phyloP scores from a whole-genome alignment of 1,140 invertebrate genomes.

The Belonocnema kinseyi region DNA sequence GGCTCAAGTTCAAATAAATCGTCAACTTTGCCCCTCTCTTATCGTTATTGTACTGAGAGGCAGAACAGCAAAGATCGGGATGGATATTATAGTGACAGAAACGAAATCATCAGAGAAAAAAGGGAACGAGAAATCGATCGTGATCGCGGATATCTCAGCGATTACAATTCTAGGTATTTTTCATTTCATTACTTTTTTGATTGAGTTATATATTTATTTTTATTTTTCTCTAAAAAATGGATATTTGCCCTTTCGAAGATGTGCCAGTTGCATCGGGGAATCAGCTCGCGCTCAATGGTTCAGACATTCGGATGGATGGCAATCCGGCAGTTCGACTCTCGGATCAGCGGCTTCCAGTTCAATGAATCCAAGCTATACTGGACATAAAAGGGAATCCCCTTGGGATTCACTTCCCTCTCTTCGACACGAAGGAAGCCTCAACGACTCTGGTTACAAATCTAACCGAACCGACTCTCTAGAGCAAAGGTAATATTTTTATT shows the following conservation, averaged over 20 bases:
- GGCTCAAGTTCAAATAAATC: constrained; percentile 80
- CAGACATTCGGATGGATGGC: constrained; percentile 90
- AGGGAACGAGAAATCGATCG: constrained; percentile 79
- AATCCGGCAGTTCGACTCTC: constrained; percentile 84
- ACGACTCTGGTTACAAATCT: constrained; percentile 90
- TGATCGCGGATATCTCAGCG: constrained; percentile 89
- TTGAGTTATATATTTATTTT: not conserved
- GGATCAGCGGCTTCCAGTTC: constrained; percentile 77
- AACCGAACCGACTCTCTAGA: constrained; percentile 90
- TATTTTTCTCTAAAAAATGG: not conserved
- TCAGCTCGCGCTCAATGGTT: constrained; percentile 90
- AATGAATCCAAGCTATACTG: constrained; percentile 68
- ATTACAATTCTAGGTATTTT: constrained; percentile 81
- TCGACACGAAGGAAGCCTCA: constrained; percentile 86
- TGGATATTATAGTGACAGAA: constrained; percentile 91
- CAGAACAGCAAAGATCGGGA: constrained; percentile 83
- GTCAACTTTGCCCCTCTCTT: constrained; percentile 83
- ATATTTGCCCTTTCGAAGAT: constrained; percentile 76
- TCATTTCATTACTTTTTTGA: not conserved
- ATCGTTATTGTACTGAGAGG: constrained; percentile 76
- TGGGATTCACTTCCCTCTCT: constrained; percentile 91
- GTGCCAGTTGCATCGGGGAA: constrained; percentile 89
- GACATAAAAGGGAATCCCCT: constrained; percentile 82
- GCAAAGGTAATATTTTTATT: constrained; percentile 79
- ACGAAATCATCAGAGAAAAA: constrained; percentile 84